Evolutionary conservation across 2,888 invertebrate genomes (phyloP).

Genomic region (Drosophila mimetica): DNA sequence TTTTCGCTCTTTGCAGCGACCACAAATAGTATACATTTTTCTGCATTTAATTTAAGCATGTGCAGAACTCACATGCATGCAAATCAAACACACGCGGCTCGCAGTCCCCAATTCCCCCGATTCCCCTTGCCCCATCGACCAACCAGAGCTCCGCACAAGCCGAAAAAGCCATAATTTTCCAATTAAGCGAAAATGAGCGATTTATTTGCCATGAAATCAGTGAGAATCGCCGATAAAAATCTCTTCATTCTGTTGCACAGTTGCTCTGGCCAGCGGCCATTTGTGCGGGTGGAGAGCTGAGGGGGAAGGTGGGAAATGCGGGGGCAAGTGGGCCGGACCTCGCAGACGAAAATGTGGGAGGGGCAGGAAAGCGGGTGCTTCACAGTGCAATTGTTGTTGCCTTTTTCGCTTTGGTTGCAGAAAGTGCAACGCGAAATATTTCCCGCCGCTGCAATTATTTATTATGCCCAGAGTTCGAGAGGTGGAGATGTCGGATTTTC

Average conservation of each 20-base stretch:
- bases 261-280: constrained; percentile 45
- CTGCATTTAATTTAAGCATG: constrained; percentile 32
- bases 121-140: constrained; percentile 28
- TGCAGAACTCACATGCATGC: constrained; percentile 30
- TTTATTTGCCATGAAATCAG: constrained; percentile 85
- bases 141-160: constrained; percentile 39
- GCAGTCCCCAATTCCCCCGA: constrained; percentile 1
- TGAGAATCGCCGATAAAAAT: constrained; percentile 85
- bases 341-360: constrained; percentile 18
- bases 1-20: constrained; percentile 5
- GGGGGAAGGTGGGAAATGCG: constrained; percentile 3
- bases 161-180: constrained; percentile 84
- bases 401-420: constrained; percentile 71
- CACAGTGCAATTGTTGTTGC: constrained; percentile 37
- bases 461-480: constrained; percentile 64
- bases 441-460: constrained; percentile 79
- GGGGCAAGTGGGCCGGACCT: constrained; percentile 24
- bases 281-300: constrained; percentile 16
- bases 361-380: constrained; percentile 4
- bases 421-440: constrained; percentile 76
- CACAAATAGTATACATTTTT: constrained; percentile 25
- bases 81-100: constrained; percentile 29
- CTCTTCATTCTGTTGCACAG: constrained; percentile 80
- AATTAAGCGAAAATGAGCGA: constrained; percentile 85
- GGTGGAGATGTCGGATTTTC: constrained; percentile 11